Conservation (phyloP, 53 echinoderm and acorn worm species). For the Echinometra lucunter region DNA sequence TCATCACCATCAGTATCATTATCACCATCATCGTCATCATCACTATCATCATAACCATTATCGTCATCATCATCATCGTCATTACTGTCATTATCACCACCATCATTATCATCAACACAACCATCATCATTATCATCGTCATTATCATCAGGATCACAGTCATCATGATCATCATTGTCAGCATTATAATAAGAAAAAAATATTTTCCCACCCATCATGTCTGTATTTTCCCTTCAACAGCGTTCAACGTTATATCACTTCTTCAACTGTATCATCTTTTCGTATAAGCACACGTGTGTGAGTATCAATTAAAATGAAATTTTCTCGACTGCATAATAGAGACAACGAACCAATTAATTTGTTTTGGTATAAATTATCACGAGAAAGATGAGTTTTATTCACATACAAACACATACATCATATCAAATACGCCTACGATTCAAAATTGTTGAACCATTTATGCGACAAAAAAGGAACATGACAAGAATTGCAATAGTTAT, state of each 20-base stretch:
- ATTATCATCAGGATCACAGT: background rate
- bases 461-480: background rate
- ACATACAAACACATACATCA: background rate
- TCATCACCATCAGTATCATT: background rate
- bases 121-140: background rate
- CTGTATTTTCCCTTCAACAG: no score
- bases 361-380: conserved; percentile 36
- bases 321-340: background rate
- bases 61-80: background rate
- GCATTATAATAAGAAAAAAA: background rate
- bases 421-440: background rate
- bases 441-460: background rate
- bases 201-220: no score
- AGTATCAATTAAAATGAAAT: no score
- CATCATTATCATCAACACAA: background rate
- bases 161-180: conserved; percentile 8
- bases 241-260: background rate
- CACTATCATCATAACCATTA: background rate
- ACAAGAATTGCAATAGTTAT: background rate
- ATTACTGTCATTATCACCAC: background rate
- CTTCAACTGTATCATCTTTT: background rate
- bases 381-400: background rate
- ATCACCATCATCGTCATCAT: background rate
- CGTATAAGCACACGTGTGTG: background rate
- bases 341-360: background rate